Base-by-base conservation (phyloP, 2,113 vertebrate genomes). In the Rynchops niger region DNA sequence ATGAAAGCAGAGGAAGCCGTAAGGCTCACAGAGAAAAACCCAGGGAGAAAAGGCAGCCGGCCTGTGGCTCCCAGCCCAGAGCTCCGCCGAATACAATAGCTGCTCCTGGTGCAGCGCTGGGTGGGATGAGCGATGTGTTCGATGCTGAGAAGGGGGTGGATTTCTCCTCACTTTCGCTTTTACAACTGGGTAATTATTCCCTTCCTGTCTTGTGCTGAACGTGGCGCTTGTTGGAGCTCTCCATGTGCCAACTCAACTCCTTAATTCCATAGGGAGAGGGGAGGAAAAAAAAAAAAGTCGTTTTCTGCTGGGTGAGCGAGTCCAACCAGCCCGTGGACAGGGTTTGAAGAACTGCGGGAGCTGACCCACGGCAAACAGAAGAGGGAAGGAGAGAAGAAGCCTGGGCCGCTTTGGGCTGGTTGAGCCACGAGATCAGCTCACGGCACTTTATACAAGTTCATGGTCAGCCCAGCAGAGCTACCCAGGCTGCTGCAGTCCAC, bases 31-130 rank as follows among this genome's bases (percentile, higher is more conserved):
- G 53, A 15, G 10, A 26, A 55, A 62, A 74, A 30, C 53, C 56
- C 2, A 8, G 9, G 10, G 40, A 53, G 55, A 32, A 36, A 59
- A 76, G 62, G 83, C 27, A 43, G 11, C 27, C 1, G 3, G 66
- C 32, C 43, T 19, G 59, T 19, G 81, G 89, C 38, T 72, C 66
- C 59, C 52, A 47, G n/a, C 40, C 34, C 82, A 47, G 26, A 49
- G 22, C 70, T 15, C 22, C 1, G 1, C 14, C 1, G 0, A 15
- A 30, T 3, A 8, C 1, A 1, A 58, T 3, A 23, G 27, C 40
- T 16, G 71, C 43, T 50, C 63, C 34, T 4, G 20, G 29, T 6
- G 62, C 29, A 5, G 27, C 8, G 30, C 55, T 62, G 49, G 69
- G 58, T 13, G 25, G 53, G 62, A 6, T 26, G 52, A 63, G 38